Base-by-base conservation (phyloP, 1,140 invertebrate species). In the Ooceraea biroi region DNA sequence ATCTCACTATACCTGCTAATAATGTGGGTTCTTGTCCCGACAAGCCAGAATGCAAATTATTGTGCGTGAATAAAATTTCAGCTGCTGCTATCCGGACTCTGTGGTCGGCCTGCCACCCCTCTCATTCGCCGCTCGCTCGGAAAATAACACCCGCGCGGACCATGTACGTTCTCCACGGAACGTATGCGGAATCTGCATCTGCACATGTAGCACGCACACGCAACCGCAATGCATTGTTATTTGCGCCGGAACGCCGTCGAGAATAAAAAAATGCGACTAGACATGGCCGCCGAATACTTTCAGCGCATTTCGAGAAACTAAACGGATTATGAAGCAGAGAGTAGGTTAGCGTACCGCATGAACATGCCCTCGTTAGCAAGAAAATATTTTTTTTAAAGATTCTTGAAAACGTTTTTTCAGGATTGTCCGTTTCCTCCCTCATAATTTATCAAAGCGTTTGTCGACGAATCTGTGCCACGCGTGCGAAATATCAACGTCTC, bases 31-130 rank as follows among this genome's bases (percentile, higher is more conserved):
- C 91, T 90, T 90, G 90, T 90, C 87, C 73, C 85, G 85, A 83
- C 84, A 72, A 91, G 86, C 86, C 84, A 91, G 90, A 91, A 94
- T 93, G 92, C 93, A 94, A 94, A 94, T 94, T 92, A 93, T 91
- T 91, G 78, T 87, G 85, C 76, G 86, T 84, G 85, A 91, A 91
- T 90, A 91, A 93, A 90, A 90, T 86, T 87, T 91, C 91, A 91
- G 90, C 91, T 92, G 92, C 87, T 74, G 84, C 55, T 74, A 19
- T 71, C 52, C 76, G 50, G 14, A 57, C 46, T 71, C 71, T 87
- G 74, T 48, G 52, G 80, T 61, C 48, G 52, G 48, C 76, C 69
- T 46, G 61, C 52, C 52, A 46, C 46, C 71, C 57, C 50, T 22
- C 50, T 36, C 44, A 57, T 50, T 63, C 52, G 36, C 27, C 44